Evolutionary conservation across 1,140 invertebrate genomes (phyloP), one percentile per base, ranked within the genome.

Genomic region (Marisa cornuarietis): DNA sequence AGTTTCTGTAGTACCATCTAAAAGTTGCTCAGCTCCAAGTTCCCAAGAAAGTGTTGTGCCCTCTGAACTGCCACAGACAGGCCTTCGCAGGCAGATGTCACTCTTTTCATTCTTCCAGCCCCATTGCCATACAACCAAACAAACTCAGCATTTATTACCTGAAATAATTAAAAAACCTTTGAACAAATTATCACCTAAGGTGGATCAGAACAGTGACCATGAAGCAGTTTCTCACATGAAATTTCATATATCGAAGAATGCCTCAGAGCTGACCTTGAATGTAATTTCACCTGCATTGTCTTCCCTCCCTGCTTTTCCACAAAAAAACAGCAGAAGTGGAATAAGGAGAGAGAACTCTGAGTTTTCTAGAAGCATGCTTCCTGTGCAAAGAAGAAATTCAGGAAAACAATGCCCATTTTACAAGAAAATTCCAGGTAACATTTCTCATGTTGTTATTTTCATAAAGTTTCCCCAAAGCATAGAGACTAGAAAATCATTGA

Each of bases 391-490:
- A 58, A 58, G 54, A 42, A 18, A 18, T 71, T 42, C 69, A 65
- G 18, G 51, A 1, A 62, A 26, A 62, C n/a, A 61, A 42, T 62
- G 72, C 16, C 90, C 89, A 65, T 91, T 90, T 81, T 91, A 91
- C 79, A 91, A 91, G 73, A 88, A 85, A 85, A 88, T 91, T 22
- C 87, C 88, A 83, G 88, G 88, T 88, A 82, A 76, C 71, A 52
- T 26, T n/a, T 18, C n/a, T n/a, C n/a, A n/a, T 24, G 22, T 81
- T 22, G 42, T 31, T 51, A 75, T 51, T n/a, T 78, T 69, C 20
- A 26, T 26, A 31, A 24, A 65, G 22, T 66, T 16, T 31, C 16
- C 26, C 14, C 26, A 69, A 10, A 72, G 42, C 16, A 51, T 42
- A n/a, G 61, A 20, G 20, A 72, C 63, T 16, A 52, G 6, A 42